Base-by-base conservation (phyloP, 2,888 invertebrate species). In the Nymphalis polychloros region DNA sequence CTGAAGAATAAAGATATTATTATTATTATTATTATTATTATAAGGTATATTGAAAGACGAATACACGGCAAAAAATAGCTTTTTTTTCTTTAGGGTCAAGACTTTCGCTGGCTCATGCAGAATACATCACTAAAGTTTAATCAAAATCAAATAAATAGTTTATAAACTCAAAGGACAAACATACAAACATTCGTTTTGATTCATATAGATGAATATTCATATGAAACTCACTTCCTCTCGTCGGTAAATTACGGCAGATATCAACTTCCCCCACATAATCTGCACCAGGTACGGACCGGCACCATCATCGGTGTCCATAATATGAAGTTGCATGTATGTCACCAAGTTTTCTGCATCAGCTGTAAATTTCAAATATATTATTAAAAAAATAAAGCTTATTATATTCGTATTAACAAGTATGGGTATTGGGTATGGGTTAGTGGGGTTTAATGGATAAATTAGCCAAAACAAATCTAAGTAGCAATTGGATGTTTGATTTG, bases 291-390 rank as follows among this genome's bases (percentile, higher is more conserved):
- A 84, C 0, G 85, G 85, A 0, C 83, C 81, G 0, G 77, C 69
- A 0, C 73, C 77, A 46, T 84, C 75, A 0, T 72, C 71, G 0
- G 83, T 75, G 20, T 86, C 80, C 8, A 90, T 16, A 0, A 88
- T 5, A 64, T 91, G 90, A 0, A 92, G 76, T 66, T 91, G 90
- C 90, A 90, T 90, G 70, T 82, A 80, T 0, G 86, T 87, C 1
- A 88, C 83, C n/a, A 85, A 82, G 13, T 81, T 80, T 2, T 82
- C 57, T 0, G 85, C 83, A 73, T 85, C 83, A 60, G 84, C 90
- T 90, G 76, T 76, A 79, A 72, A 59, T 57, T 61, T 60, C 63
- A 47, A 63, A 55, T 66, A 19, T 59, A 52, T 35, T 27, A 48
- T 59, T 48, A 46, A 59, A 57, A 8, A 46, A 46, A 47, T 19